Base-by-base conservation (phyloP, 1,140 invertebrate genomes). In the Aphaenogaster floridana region DNA sequence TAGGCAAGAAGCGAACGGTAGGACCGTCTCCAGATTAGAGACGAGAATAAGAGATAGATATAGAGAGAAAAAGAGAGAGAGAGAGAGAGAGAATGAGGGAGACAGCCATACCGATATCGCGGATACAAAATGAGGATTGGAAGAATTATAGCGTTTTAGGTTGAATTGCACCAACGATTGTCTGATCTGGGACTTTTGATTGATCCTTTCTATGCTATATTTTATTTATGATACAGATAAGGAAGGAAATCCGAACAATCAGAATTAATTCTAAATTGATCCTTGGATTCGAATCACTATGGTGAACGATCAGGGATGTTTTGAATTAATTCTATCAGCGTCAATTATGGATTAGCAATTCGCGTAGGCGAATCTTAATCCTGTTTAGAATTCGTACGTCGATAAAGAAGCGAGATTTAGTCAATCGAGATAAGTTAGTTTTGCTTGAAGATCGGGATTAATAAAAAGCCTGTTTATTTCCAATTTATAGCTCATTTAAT, bases 1-100 rank as follows among this genome's bases (percentile, higher is more conserved):
- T 15, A 45, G 74, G 54, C 39, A 63, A n/a, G 15, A 63, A 54
- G 64, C 78, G n/a, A 69, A 80, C 77, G 77, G 77, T 80, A 80
- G 63, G 78, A 52, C 11, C 17, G 78, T 80, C 48, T 69, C 48
- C 13, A 17, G 13, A 59, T 39, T 85, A 59, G 54, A 34, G 61
- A 59, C n/a, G 52, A 57, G 50, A 28, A 3, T 17, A 76, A 74
- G 21, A 72, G 39, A 84, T 21, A 59, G n/a, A 21, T 57, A n/a
- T 54, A 54, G 1, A 54, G 61, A 48, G 52, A 13, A 52, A 28
- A 13, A 34, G 84, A 34, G 21, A 21, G 63, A 77, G 50, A 21
- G 64, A 68, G 71, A 72, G 21, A 84, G 36, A 69, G 64, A 34
- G 63, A 1, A 42, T 6, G 81, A n/a, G 61, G 36, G 74, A 69